Percentiles rank a stretch among this genome's conserved stretches.
These are phyloP conservation scores for Calameuta pallipes DNA, from an alignment of 2,888 invertebrate species.

Conservation along the genomic window DNA sequence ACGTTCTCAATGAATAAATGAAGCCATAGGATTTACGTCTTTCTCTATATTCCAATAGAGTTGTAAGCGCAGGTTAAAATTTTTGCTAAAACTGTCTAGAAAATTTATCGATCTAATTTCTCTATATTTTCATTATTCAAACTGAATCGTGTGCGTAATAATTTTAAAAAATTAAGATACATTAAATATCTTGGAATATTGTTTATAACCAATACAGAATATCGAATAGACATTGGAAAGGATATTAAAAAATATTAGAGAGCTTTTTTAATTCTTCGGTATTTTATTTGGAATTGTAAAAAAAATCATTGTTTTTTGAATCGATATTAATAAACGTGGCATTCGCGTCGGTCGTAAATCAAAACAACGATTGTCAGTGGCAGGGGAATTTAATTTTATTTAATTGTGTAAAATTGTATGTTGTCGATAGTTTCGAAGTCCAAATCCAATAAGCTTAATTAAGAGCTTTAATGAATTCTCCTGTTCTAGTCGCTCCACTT, in stretches of 20 bases:
- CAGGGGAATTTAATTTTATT: constrained; percentile 9
- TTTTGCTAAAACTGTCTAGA: not conserved
- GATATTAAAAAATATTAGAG: not conserved
- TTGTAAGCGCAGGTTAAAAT: not conserved
- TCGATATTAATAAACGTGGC: not conserved
- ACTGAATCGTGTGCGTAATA: not conserved
- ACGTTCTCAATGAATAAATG: not conserved
- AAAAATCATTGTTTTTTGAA: not conserved
- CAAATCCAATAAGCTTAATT: constrained; percentile 37
- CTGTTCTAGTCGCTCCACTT: not conserved
- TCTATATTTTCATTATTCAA: not conserved
- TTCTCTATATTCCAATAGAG: not conserved
- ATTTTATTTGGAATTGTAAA: not conserved
- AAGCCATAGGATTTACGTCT: not conserved
- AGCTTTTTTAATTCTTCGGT: too few relatives aligned
- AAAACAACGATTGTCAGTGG: not conserved
- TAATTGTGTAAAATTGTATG: constrained; percentile 24
- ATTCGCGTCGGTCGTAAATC: not conserved
- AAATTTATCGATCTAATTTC: not conserved
- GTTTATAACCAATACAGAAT: too few relatives aligned
- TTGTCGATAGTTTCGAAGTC: constrained; percentile 28
- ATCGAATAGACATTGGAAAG: not conserved
- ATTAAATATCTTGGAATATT: too few relatives aligned
- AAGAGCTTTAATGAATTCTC: constrained; percentile 33
- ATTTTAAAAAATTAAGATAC: too few relatives aligned